Conservation (phyloP, 2,797 vertebrate genomes). For the Poeciliopsis infans region DNA sequence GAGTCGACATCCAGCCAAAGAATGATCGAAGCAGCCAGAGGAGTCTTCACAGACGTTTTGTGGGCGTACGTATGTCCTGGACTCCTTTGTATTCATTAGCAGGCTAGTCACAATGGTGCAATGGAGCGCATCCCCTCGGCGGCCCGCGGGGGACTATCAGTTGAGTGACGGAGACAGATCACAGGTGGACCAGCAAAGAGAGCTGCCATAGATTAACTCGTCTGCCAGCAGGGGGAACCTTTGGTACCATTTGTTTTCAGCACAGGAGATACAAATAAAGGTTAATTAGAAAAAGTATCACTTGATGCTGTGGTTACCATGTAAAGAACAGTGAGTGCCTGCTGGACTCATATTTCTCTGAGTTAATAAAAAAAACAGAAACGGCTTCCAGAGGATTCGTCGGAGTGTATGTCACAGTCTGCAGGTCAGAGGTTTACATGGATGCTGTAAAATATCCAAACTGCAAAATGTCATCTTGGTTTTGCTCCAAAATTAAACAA, state of each 20-base stretch:
- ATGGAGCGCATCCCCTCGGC: conserved; percentile 78
- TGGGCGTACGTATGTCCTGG: conserved; percentile 58
- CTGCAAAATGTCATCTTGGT: conserved; percentile 32
- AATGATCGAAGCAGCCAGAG: conserved; percentile 55
- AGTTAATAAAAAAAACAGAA: conserved; percentile 45
- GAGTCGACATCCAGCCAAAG: conserved; percentile 69
- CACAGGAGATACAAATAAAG: conserved; percentile 84
- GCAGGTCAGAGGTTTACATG: conserved; percentile 6
- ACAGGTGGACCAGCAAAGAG: conserved; percentile 79
- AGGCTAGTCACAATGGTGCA: conserved; percentile 74
- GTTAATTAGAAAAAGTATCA: conserved; percentile 52
- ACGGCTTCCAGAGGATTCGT: conserved; percentile 17
- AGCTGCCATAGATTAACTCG: conserved; percentile 85
- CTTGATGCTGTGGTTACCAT: conserved; percentile 66
- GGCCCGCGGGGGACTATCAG: conserved; percentile 77
- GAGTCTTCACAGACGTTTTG: conserved; percentile 66
- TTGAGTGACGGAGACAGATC: conserved; percentile 91
- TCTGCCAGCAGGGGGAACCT: conserved; percentile 78
- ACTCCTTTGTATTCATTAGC: conserved; percentile 80
- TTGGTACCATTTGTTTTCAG: conserved; percentile 77
- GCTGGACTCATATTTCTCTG: conserved; percentile 29
- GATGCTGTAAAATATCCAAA: not conserved
- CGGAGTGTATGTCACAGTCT: not conserved
- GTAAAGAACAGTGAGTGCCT: conserved; percentile 32
- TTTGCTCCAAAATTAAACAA: conserved; percentile 17